A percentile compares a stretch with the other conserved stretches of the same genome.
phyloP scores from a whole-genome alignment of 1,140 invertebrate genomes.

The Theocolax elegans region DNA sequence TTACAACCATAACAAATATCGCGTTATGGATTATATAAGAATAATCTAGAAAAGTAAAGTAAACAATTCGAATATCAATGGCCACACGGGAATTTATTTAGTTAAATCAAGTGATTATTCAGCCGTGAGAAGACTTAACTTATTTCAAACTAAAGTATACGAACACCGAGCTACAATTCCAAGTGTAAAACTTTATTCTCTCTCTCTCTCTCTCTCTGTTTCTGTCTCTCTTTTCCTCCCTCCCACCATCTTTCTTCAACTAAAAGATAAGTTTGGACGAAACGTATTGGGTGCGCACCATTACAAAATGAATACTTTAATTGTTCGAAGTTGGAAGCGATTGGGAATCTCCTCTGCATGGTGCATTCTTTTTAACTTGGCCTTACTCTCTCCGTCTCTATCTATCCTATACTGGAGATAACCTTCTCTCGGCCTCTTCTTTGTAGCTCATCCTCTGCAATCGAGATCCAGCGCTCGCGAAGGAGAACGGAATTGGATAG shows the following conservation, averaged over 20 bases:
- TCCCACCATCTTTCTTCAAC: too few species aligned
- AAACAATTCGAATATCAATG: too few species aligned
- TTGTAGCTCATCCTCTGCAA: not conserved
- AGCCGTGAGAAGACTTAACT: not conserved
- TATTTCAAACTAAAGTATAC: not conserved
- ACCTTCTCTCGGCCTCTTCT: not conserved
- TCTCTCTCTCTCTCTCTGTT: too few species aligned
- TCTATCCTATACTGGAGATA: not conserved
- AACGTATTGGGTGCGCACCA: not conserved
- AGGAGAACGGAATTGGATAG: constrained; percentile 13
- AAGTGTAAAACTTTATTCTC: not conserved
- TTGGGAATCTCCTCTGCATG: not conserved
- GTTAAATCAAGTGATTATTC: not conserved
- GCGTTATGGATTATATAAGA: too few species aligned
- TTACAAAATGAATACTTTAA: constrained; percentile 28
- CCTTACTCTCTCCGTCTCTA: constrained; percentile 11
- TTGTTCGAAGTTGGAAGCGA: constrained; percentile 14
- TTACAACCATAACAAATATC: too few species aligned
- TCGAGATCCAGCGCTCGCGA: constrained; percentile 5
- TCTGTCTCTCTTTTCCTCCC: too few species aligned
- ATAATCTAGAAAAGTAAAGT: too few species aligned
- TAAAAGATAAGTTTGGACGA: not conserved
- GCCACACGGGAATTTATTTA: not conserved
- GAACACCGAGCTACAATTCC: not conserved
- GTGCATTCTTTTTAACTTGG: not conserved